Percentiles rank a stretch among this genome's conserved stretches.
phyloP scores from a whole-genome alignment of 2,888 invertebrate genomes.

The Lepidocyrtinus sp. region DNA sequence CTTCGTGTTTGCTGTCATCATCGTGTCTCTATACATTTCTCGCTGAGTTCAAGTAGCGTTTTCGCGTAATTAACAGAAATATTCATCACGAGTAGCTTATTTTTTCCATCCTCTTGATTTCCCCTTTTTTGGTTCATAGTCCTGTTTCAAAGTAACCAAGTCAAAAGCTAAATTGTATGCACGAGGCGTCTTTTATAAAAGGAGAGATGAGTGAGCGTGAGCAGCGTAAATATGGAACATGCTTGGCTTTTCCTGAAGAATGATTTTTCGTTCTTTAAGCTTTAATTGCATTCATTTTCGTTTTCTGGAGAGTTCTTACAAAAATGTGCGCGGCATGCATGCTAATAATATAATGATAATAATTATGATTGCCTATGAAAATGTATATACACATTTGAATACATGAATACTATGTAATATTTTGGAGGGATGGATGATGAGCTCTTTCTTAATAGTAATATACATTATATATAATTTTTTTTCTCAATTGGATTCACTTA shows the following conservation, averaged over 20 bases:
- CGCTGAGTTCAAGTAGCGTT: conserved; percentile 48
- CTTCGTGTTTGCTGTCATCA: conserved; percentile 3
- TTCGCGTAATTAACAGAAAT: conserved; percentile 51
- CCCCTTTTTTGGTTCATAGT: conserved; percentile 35
- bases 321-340: conserved; percentile 48
- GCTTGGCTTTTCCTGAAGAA: conserved; percentile 18
- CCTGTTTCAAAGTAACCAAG: conserved; percentile 24
- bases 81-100: conserved; percentile 37
- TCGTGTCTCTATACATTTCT: conserved; percentile 20
- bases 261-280: conserved; percentile 3
- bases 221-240: conserved; percentile 47
- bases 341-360: conserved; percentile 55
- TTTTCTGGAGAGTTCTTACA: conserved; percentile 23
- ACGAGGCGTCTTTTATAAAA: conserved; percentile 34
- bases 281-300: conserved; percentile 53
- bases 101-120: conserved; percentile 34
- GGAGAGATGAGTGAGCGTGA: conserved; percentile 38
- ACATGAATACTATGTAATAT: background rate
- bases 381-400: conserved; percentile 10
- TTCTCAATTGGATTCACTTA: conserved; percentile 1
- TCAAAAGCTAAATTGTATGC: conserved; percentile 12
- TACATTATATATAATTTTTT: background rate
- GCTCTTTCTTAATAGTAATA: background rate
- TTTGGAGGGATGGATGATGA: conserved; percentile 15
- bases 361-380: conserved; percentile 36